Conservation (phyloP, 2,797 vertebrate genomes). For the Carduelis carduelis region DNA sequence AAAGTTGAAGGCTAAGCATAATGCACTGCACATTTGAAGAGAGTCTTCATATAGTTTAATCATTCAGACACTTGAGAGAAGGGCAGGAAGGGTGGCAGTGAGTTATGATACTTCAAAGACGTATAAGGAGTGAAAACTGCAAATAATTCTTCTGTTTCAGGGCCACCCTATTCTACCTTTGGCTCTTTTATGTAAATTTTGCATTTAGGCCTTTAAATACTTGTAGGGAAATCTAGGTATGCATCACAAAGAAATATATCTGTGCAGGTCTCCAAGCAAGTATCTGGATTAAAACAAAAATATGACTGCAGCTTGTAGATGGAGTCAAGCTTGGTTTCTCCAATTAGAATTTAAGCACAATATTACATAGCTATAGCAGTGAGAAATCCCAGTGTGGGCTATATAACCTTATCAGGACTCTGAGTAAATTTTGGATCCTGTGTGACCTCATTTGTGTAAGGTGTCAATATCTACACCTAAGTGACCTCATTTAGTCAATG, state of each 20-base stretch:
- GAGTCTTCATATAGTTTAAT: not conserved
- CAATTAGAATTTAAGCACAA: not conserved
- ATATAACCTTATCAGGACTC: not conserved
- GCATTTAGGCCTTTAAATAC: not conserved
- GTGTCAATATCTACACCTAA: not conserved
- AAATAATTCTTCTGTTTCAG: not conserved
- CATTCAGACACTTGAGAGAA: not conserved
- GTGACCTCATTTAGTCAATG: not conserved
- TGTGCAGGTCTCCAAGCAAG: not conserved
- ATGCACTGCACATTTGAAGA: not conserved
- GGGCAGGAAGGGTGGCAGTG: not conserved
- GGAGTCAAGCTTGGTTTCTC: not conserved
- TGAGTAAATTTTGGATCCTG: not conserved
- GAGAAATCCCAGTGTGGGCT: not conserved
- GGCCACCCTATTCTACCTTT: not conserved
- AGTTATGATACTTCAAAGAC: not conserved
- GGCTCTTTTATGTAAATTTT: not conserved
- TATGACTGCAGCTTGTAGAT: not conserved
- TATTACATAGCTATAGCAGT: not conserved
- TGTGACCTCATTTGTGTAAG: not conserved
- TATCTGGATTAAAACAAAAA: not conserved
- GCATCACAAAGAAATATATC: not conserved
- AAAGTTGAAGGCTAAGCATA: not conserved
- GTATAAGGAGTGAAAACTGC: not conserved
- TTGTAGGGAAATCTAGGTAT: not conserved